Evolutionary conservation across 2,888 invertebrate species (phyloP), one percentile per base, ranked within the genome.

Genomic region (Stenichneumon culpator): DNA sequence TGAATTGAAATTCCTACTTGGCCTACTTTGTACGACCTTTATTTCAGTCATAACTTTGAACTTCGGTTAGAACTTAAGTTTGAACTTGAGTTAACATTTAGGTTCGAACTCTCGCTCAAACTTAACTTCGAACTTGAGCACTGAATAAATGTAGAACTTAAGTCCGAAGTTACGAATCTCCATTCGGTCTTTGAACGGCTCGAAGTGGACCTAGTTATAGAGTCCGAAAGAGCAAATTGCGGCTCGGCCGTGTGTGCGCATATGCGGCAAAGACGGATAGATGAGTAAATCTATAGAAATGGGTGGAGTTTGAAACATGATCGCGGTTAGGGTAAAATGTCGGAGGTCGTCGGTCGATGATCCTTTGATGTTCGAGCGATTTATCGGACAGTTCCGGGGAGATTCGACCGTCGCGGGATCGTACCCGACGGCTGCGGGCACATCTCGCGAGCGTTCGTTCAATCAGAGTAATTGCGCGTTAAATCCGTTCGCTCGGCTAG

Each of bases 381-480:
- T 73, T 69, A 60, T 73, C 50, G 57, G 19, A 69, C 44, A 25
- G 32, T 25, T 44, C 68, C 22, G 50, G 60, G 39, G 70, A 65
- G 39, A 57, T 52, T 69, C 57, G 4, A 44, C 11, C 28, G 68
- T 68, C 50, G 36, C 78, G 67, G 32, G 72, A 47, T 44, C 32
- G 47, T 19, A 79, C 7, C 9, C 39, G 11, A n/a, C 11, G 60
- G 39, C 79, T 84, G 81, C 67, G 65, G 80, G 83, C 69, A 16
- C 44, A 73, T 70, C 67, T 79, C 83, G 74, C 84, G 79, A 78
- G 70, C 79, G 72, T 86, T 88, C 84, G 87, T 88, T 89, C 91
- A 90, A 91, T 91, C 90, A 90, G 88, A 89, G 89, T 92, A 92
- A 93, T 93, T 92, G 90, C 88, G 87, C 90, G 91, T 91, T 90